These are phyloP conservation scores for Onychomys torridus DNA, from an alignment of 2,797 vertebrate genomes.

Conservation along the genomic window DNA sequence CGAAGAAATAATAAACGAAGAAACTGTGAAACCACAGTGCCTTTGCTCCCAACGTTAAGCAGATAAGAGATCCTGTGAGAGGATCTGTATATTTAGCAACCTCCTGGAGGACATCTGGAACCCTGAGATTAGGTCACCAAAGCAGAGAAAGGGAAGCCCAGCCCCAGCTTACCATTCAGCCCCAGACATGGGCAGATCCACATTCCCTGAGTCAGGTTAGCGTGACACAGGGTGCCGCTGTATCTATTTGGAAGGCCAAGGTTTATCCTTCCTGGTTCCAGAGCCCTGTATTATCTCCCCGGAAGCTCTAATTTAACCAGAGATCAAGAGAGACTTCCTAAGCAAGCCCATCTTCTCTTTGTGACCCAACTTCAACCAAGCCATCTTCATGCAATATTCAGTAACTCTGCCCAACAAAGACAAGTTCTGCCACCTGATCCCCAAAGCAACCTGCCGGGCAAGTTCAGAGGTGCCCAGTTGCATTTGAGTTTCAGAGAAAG, in stretches of 20 bases:
- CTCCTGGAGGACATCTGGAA: not conserved
- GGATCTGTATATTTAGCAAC: not conserved
- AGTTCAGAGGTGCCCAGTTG: not conserved
- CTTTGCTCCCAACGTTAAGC: not conserved
- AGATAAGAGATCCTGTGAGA: not conserved
- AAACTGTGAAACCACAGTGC: not conserved
- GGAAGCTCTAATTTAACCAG: not conserved
- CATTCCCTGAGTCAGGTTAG: not conserved
- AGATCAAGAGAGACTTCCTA: not conserved
- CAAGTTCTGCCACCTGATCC: not conserved
- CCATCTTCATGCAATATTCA: not conserved
- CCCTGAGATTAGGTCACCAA: not conserved
- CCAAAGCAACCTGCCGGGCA: not conserved
- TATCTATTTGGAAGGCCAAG: not conserved
- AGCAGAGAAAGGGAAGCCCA: not conserved
- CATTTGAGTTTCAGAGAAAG: constrained; percentile 10
- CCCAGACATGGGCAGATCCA: not conserved
- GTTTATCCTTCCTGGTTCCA: not conserved
- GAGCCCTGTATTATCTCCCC: not conserved
- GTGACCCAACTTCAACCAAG: not conserved
- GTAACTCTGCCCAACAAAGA: not conserved
- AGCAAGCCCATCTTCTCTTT: not conserved
- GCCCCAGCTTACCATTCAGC: rapidly evolving
- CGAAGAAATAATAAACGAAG: too few relatives aligned
- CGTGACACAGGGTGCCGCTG: not conserved